Conservation (phyloP, 1,140 invertebrate genomes). For the Planococcus citri region DNA sequence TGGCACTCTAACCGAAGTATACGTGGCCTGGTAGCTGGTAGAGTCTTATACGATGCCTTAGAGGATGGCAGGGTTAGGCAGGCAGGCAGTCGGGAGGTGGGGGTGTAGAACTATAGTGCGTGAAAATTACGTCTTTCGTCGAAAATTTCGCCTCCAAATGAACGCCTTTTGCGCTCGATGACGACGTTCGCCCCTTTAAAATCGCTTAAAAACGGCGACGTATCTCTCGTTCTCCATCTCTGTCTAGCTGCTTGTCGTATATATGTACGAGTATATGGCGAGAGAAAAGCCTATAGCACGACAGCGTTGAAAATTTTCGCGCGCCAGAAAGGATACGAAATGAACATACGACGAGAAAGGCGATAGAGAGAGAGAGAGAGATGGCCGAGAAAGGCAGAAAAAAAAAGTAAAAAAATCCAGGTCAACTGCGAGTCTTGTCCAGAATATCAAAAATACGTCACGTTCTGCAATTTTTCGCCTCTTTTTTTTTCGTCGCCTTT, state of each 20-base stretch:
- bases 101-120: not conserved
- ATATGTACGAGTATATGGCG: too few species aligned
- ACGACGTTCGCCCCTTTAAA: not conserved
- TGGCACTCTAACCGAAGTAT: too few species aligned
- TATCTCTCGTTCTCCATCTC: too few species aligned
- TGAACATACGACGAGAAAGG: too few species aligned
- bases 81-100: too few species aligned
- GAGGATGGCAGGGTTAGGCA: too few species aligned
- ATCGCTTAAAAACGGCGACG: slow-evolving; percentile 4
- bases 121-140: not conserved
- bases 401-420: not conserved
- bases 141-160: not conserved
- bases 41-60: too few species aligned
- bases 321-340: too few species aligned
- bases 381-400: not conserved
- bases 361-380: too few species aligned
- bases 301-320: not conserved
- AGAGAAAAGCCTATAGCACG: not conserved
- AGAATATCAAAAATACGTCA: slow-evolving; percentile 7
- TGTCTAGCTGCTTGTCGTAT: too few species aligned
- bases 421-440: slow-evolving; percentile 1
- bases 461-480: not conserved
- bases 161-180: not conserved
- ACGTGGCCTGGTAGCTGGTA: too few species aligned
- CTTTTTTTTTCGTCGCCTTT: not conserved